Evolutionary conservation across 2,888 invertebrate species (phyloP).

Genomic region (Parnassius apollo): DNA sequence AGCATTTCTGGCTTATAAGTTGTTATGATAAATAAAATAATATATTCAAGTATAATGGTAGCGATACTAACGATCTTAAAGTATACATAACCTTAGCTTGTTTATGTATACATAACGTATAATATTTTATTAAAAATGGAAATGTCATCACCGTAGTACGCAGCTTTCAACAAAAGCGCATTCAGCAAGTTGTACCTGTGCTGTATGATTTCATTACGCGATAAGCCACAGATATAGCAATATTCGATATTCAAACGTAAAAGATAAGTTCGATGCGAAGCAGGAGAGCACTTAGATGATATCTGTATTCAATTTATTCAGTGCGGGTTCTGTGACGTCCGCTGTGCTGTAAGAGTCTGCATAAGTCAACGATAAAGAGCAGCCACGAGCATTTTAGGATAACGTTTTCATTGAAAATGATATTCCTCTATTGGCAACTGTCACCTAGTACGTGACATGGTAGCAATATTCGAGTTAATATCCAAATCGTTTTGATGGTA

Average conservation of each 20-base stretch:
- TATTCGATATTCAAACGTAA: constrained; percentile 32
- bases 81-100: too few species aligned
- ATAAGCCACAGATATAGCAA: constrained; percentile 33
- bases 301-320: constrained; percentile 39
- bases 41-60: too few species aligned
- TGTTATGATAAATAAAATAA: too few species aligned
- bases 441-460: constrained; percentile 13
- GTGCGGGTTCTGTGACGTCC: constrained; percentile 18
- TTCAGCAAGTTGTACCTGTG: constrained; percentile 16
- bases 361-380: constrained; percentile 7
- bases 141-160: constrained; percentile 3
- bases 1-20: too few species aligned
- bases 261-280: constrained; percentile 28
- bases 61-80: too few species aligned
- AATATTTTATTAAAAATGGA: constrained; percentile 9
- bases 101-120: neutral
- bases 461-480: constrained; percentile 12
- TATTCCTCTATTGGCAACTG: constrained; percentile 13
- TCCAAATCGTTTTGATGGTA: constrained; percentile 6
- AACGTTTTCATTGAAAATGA: constrained; percentile 16
- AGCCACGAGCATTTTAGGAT: constrained; percentile 6
- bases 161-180: constrained; percentile 5
- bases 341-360: constrained; percentile 10
- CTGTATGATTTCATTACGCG: constrained; percentile 30
- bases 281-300: constrained; percentile 30